Base-by-base conservation (phyloP, 2,113 vertebrate species). In the Triplophysa siluroides region DNA sequence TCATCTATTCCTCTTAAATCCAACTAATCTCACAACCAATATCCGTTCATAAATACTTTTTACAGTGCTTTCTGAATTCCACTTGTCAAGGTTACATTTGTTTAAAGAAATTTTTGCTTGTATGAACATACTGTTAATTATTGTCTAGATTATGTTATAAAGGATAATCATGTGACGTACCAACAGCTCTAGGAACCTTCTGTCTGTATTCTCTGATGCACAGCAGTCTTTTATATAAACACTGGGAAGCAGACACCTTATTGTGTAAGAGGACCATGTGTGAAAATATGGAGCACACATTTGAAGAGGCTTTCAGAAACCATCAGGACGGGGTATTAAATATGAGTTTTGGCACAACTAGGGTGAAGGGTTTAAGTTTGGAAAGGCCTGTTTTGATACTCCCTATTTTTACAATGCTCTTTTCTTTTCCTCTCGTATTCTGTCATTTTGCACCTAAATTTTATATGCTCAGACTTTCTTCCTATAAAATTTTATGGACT, bases 161-260 rank as follows among this genome's bases (percentile, higher is more conserved):
- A 73, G 38, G 38, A 6, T 56, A 50, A 68, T 65, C 19, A 8
- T 5, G 43, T 65, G 9, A 18, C 13, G 29, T 14, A 26, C 64
- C 62, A 70, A 77, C 64, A 73, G 61, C 82, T 83, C 85, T 63
- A 38, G 81, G 41, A 75, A 43, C 61, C 38, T 77, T 11, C 61
- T 56, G 26, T 64, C 78, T 47, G 21, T 81, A 76, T 63, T 52
- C 10, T 71, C 73, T 80, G 88, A 89, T 72, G 62, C 79, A 83
- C 85, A 76, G n/a, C 60, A 24, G 78, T 52, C 2, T 24, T 66
- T 75, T 72, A 29, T 83, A 24, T 89, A 91, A 91, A 88, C 86
- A 83, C 4, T 75, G 85, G 78, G 85, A 85, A 88, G 80, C 70
- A 75, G 79, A 88, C 80, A 83, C 80, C 81, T 67, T 68, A 75